Conservation (phyloP, 2,888 invertebrate genomes). For the Cataglyphis cursor region DNA sequence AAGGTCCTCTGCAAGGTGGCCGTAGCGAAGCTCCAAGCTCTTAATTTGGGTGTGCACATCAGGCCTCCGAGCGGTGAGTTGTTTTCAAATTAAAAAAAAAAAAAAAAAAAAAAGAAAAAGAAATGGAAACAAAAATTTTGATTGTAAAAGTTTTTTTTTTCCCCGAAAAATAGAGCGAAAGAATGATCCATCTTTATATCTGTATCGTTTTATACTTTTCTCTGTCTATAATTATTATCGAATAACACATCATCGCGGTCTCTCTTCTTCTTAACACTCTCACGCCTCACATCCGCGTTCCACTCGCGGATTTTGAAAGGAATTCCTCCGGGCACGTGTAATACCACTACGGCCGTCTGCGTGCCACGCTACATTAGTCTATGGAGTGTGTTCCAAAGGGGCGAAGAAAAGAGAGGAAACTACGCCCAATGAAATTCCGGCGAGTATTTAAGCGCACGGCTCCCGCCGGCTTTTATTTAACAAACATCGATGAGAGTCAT, state of each 20-base stretch:
- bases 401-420: slow-evolving; percentile 26
- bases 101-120: no score
- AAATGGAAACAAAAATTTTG: neutral
- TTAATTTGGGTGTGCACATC: slow-evolving; percentile 94
- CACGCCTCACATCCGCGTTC: neutral
- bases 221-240: neutral
- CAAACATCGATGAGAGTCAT: slow-evolving; percentile 26
- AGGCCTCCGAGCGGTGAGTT: slow-evolving; percentile 93
- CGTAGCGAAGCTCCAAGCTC: slow-evolving; percentile 93
- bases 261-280: neutral
- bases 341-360: slow-evolving; percentile 5
- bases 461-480: slow-evolving; percentile 30
- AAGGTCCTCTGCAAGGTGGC: slow-evolving; percentile 95
- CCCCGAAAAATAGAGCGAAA: neutral
- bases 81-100: neutral
- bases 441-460: slow-evolving; percentile 19
- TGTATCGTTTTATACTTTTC: neutral
- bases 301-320: neutral
- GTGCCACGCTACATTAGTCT: neutral
- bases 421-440: slow-evolving; percentile 29
- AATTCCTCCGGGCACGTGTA: slow-evolving; percentile 3
- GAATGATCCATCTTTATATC: neutral
- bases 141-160: neutral
- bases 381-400: neutral
- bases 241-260: neutral